Conservation (phyloP, 1,140 invertebrate genomes). For the Drosophila funebris region DNA sequence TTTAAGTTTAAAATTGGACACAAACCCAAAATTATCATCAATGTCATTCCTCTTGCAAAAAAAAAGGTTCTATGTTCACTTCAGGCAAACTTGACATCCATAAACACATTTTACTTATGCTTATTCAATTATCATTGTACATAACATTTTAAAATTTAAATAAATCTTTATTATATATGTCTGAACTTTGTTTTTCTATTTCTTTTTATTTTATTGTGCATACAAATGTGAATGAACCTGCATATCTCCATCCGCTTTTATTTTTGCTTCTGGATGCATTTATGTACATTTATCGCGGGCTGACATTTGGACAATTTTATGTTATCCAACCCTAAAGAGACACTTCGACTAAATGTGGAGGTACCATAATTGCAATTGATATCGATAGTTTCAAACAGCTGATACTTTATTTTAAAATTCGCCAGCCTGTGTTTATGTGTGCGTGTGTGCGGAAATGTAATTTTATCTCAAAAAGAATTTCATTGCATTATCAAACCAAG, state of each 20-base stretch:
- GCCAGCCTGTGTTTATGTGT: neutral
- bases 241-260: too few species aligned
- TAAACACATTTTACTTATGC: conserved; percentile 15
- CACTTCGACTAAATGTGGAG: too few species aligned
- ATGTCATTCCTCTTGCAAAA: conserved; percentile 26
- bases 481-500: neutral
- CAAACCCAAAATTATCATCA: conserved; percentile 12
- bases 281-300: too few species aligned
- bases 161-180: conserved; percentile 42
- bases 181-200: neutral
- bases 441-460: neutral
- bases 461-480: conserved; percentile 18
- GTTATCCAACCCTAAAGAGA: neutral
- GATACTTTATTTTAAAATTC: neutral
- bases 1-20: conserved; percentile 40
- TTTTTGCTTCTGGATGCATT: too few species aligned
- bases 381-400: conserved; percentile 17
- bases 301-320: neutral
- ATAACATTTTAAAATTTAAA: conserved; percentile 64
- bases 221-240: neutral
- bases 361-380: neutral
- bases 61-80: conserved; percentile 1
- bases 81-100: conserved; percentile 44
- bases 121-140: conserved; percentile 60
- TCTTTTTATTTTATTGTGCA: neutral